Conservation (phyloP, 2,113 vertebrate genomes). For the Malurus melanocephalus region DNA sequence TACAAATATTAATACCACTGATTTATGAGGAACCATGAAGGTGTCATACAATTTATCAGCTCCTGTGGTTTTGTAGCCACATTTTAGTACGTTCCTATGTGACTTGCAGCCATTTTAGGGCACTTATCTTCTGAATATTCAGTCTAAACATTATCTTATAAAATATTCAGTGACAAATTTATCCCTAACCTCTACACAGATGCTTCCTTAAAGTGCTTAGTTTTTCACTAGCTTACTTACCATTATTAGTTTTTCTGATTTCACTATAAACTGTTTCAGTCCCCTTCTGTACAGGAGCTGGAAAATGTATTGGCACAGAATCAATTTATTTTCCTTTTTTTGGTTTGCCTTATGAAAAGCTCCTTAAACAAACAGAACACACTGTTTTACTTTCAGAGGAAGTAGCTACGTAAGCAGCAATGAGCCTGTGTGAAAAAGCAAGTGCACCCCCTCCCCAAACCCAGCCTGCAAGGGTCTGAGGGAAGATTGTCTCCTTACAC, state of each 20-base stretch:
- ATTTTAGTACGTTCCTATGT: background rate
- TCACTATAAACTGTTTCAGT: slow-evolving; percentile 80
- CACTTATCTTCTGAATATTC: background rate
- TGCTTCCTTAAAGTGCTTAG: background rate
- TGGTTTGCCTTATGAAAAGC: background rate
- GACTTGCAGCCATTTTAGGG: background rate
- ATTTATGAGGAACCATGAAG: background rate
- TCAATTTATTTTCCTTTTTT: slow-evolving; percentile 38
- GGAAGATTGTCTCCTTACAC: background rate
- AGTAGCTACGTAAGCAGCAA: background rate
- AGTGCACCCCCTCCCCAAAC: background rate
- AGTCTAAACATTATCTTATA: background rate
- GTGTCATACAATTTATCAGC: background rate
- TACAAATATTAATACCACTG: background rate
- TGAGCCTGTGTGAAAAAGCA: background rate
- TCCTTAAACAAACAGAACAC: slow-evolving; percentile 41
- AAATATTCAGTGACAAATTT: background rate
- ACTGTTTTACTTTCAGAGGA: background rate
- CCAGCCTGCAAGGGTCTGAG: background rate
- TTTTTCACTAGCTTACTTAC: slow-evolving; percentile 70
- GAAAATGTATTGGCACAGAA: slow-evolving; percentile 68
- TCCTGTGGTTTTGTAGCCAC: background rate
- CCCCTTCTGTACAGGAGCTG: slow-evolving; percentile 72
- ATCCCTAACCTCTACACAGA: slow-evolving; percentile 1
- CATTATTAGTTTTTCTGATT: slow-evolving; percentile 73